phyloP scores from a whole-genome alignment of 2,113 vertebrate species.

The Tychaedon coryphoeus region DNA sequence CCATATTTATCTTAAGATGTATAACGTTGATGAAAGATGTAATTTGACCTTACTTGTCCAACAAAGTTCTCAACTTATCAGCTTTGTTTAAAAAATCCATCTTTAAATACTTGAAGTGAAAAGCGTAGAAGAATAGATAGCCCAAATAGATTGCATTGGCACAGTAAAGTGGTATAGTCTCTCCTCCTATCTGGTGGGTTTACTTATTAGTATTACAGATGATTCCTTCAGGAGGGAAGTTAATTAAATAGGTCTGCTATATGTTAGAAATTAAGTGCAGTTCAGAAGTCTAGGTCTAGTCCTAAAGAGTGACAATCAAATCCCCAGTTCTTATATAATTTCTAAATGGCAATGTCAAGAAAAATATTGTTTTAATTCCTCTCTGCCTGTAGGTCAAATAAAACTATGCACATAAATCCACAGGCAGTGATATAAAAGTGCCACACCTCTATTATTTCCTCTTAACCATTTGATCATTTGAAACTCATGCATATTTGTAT shows the following conservation, averaged over 20 bases:
- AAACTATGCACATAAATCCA: background rate
- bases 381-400: background rate
- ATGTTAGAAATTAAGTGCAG: background rate
- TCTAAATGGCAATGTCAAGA: background rate
- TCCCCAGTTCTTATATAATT: background rate
- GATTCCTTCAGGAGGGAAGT: background rate
- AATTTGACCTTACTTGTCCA: background rate
- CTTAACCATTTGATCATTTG: background rate
- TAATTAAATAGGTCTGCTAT: background rate
- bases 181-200: background rate
- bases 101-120: background rate
- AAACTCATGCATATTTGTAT: background rate
- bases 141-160: background rate
- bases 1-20: background rate
- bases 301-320: background rate
- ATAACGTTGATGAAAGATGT: background rate
- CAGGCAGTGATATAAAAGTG: background rate
- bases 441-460: background rate
- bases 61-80: background rate
- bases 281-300: background rate
- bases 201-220: background rate
- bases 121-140: background rate
- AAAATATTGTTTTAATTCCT: background rate
- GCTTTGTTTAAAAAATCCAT: background rate
- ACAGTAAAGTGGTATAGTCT: background rate